Percentiles rank a stretch among this genome's conserved stretches.
Conservation (phyloP, 2,888 invertebrate genomes). For the Gibbula magus region DNA sequence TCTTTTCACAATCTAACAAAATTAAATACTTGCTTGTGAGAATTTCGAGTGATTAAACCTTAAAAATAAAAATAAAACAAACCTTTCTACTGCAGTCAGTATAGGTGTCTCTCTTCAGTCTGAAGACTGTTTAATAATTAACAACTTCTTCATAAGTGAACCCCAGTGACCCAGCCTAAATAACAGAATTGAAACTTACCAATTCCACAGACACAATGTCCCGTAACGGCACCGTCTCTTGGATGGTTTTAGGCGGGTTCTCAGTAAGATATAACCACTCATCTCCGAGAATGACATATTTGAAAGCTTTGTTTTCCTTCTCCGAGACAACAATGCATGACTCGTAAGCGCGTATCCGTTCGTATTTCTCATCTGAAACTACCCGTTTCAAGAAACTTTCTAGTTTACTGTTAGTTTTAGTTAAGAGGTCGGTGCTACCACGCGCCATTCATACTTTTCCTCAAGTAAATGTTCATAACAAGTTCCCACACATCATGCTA, state of each 20-base stretch:
- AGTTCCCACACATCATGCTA: not conserved
- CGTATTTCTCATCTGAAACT: conserved; percentile 68
- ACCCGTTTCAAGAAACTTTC: conserved; percentile 72
- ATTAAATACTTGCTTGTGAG: too few species aligned
- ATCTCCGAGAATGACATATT: conserved; percentile 71
- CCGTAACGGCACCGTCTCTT: conserved; percentile 63
- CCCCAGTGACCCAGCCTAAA: too few species aligned
- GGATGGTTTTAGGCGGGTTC: conserved; percentile 71
- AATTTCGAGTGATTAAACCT: too few species aligned
- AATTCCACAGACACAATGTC: conserved; percentile 70
- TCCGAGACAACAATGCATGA: conserved; percentile 73
- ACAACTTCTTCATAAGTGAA: too few species aligned
- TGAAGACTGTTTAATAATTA: too few species aligned
- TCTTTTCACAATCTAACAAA: too few species aligned
- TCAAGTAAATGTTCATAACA: not conserved
- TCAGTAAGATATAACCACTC: conserved; percentile 73
- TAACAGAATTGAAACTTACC: conserved; percentile 54
- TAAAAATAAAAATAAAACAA: too few species aligned
- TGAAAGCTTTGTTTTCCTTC: conserved; percentile 72
- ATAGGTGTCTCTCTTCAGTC: too few species aligned
- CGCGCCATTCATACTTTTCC: conserved; percentile 59
- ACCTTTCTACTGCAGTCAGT: too few species aligned
- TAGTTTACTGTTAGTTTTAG: conserved; percentile 71
- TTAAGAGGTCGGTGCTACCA: conserved; percentile 55
- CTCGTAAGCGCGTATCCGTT: conserved; percentile 71